phyloP scores from a whole-genome alignment of 2,113 vertebrate species.

The Halcyon senegalensis region DNA sequence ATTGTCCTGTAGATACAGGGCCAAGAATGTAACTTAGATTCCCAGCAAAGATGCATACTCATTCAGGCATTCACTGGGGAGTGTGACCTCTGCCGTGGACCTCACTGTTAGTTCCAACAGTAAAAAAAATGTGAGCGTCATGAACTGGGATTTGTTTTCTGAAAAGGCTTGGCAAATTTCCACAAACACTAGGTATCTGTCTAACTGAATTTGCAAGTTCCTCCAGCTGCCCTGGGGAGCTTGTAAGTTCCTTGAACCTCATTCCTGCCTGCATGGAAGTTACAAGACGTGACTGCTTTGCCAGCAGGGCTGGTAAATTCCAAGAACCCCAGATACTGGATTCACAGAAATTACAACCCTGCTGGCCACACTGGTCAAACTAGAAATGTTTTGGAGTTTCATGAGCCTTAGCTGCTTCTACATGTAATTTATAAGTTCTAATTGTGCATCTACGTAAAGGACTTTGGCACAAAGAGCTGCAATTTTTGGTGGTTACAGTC shows the following conservation, averaged over 20 bases:
- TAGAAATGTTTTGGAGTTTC: constrained; percentile 25
- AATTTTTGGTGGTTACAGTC: background rate
- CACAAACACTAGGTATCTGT: constrained; percentile 22
- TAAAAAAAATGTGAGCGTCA: background rate
- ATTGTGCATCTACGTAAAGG: background rate
- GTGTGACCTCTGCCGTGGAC: background rate
- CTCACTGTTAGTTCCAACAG: background rate
- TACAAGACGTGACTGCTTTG: background rate
- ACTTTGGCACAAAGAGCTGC: constrained; percentile 15
- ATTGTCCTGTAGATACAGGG: background rate
- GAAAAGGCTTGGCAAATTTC: constrained; percentile 16
- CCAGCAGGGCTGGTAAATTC: constrained; percentile 43
- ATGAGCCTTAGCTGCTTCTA: constrained; percentile 15
- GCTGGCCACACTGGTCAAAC: constrained; percentile 31
- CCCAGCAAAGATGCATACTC: background rate
- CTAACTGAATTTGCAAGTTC: constrained; percentile 7
- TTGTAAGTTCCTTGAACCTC: constrained; percentile 30
- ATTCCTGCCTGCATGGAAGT: background rate
- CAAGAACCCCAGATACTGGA: constrained; percentile 39
- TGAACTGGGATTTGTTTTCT: background rate
- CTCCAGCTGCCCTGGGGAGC: constrained; percentile 28
- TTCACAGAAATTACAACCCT: constrained; percentile 57
- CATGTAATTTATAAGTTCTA: constrained; percentile 27
- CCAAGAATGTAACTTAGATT: background rate
- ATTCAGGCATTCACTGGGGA: background rate